A percentile compares a stretch with the other conserved stretches of the same genome.
These are phyloP conservation scores for Cheilosia vernalis DNA, from an alignment of 2,888 invertebrate genomes.

Conservation along the genomic window DNA sequence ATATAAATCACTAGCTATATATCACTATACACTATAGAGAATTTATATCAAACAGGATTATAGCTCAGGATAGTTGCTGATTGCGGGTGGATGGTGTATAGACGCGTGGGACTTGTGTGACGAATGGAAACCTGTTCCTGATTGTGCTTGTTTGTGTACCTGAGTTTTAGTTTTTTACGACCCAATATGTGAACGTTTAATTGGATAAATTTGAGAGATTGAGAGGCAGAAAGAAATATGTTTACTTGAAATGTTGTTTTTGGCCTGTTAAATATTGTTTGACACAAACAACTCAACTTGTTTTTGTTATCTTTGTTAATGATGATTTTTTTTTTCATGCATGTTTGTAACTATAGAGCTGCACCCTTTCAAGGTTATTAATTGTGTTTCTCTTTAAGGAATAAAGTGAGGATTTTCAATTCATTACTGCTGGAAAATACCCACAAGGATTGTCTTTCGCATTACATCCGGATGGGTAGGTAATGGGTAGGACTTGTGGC, in stretches of 20 bases:
- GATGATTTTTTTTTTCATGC: not conserved
- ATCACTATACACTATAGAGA: conserved; percentile 1
- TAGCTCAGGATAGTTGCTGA: not conserved
- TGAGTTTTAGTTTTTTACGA: not conserved
- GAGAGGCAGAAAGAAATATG: not conserved
- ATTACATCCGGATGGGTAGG: conserved; percentile 29
- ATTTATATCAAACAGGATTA: conserved; percentile 26
- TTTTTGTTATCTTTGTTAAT: conserved; percentile 5
- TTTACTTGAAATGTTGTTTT: conserved; percentile 1
- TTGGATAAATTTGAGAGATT: not conserved
- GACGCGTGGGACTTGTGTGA: conserved; percentile 14
- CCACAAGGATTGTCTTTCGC: conserved; percentile 4
- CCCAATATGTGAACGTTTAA: not conserved
- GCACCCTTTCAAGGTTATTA: conserved; percentile 49
- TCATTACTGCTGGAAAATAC: not conserved
- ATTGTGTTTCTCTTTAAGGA: conserved; percentile 13
- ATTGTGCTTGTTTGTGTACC: not conserved
- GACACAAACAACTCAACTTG: conserved; percentile 33
- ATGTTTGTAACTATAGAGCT: not conserved
- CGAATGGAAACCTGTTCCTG: conserved; percentile 21
- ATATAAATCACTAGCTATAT: conserved; percentile 4
- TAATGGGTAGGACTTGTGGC: conserved; percentile 19
- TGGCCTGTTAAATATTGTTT: conserved; percentile 3
- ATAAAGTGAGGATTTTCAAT: conserved; percentile 10
- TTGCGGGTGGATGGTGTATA: not conserved